Evolutionary conservation across 2,797 vertebrate genomes (phyloP), one percentile per base, ranked within the genome.

Genomic region (Channallabes apus): DNA sequence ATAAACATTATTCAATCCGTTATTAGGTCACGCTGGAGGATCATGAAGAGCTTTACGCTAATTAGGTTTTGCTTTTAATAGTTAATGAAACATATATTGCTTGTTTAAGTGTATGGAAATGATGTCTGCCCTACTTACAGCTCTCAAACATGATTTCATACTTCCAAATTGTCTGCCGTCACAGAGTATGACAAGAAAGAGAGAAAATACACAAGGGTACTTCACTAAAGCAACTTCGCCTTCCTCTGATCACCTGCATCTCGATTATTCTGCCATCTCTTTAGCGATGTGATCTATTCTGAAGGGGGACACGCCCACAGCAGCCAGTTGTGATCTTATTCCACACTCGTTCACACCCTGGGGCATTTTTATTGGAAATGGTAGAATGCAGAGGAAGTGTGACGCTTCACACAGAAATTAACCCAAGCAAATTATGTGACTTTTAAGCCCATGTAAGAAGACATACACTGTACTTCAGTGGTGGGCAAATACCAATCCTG

Each of bases 21-120:
- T 64, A 77, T 82, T 58, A 61, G 84, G 75, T 58, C 69, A 54
- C 64, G 79, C 81, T 27, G 69, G 24, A 68, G 73, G 86, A 84
- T 80, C 75, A 62, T n/a, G 65, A 86, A 62, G 32, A 56, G 87
- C 83, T 85, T 81, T 77, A 72, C 32, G 18, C 67, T 65, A 71
- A 87, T 88, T 84, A 73, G 46, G 68, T 81, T 75, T 54, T 2
- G n/a, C 38, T 84, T n/a, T 87, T 82, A 84, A 80, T 85, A 82
- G 80, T 82, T 79, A 64, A 86, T 87, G 51, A 87, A 80, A 85
- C 71, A 58, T 56, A 62, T 78, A 84, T 88, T 84, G 84, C 82
- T 82, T 86, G 81, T 65, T 77, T 86, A 87, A 84, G 67, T 72
- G 64, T 67, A 90, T 88, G 86, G 78, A 65, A 85, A 87, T 80